Conservation (phyloP, 2,888 invertebrate genomes). For the Acanthosepion esculentum region DNA sequence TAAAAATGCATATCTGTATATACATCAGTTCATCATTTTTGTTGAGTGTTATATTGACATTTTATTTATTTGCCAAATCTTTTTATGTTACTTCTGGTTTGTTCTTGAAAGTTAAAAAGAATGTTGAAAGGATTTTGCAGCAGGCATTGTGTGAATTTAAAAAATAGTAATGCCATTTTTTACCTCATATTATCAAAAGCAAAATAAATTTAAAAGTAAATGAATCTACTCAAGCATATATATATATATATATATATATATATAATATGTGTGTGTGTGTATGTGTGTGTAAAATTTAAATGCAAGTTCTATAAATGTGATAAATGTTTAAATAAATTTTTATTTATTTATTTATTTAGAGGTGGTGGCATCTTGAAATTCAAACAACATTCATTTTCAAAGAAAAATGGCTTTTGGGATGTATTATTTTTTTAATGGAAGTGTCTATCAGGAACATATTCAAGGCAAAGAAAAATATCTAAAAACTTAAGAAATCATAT, state of each 20-base stretch:
- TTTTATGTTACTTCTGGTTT: not conserved
- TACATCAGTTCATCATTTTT: not conserved
- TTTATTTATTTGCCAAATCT: not conserved
- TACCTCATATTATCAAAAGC: not conserved
- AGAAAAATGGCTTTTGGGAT: too few species aligned
- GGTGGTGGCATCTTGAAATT: too few species aligned
- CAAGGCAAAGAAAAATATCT: not conserved
- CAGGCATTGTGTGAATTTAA: not conserved
- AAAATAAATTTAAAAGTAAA: not conserved
- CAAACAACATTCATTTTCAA: too few species aligned
- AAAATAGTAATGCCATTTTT: not conserved
- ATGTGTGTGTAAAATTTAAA: not conserved
- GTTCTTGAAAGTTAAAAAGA: not conserved
- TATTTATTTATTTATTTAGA: too few species aligned
- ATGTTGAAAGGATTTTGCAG: not conserved
- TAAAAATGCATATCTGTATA: not conserved
- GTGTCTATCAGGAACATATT: too few species aligned
- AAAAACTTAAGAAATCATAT: not conserved
- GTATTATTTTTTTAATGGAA: too few species aligned
- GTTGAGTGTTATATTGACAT: not conserved
- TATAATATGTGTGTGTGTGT: not conserved
- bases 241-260: constrained; percentile 7
- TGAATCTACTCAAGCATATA: not conserved
- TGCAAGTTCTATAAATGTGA: not conserved
- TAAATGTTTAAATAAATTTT: too few species aligned